A percentile compares a stretch with the other conserved stretches of the same genome.
Evolutionary conservation across 2,797 vertebrate genomes (phyloP).

Genomic region (Moxostoma hubbsi): DNA sequence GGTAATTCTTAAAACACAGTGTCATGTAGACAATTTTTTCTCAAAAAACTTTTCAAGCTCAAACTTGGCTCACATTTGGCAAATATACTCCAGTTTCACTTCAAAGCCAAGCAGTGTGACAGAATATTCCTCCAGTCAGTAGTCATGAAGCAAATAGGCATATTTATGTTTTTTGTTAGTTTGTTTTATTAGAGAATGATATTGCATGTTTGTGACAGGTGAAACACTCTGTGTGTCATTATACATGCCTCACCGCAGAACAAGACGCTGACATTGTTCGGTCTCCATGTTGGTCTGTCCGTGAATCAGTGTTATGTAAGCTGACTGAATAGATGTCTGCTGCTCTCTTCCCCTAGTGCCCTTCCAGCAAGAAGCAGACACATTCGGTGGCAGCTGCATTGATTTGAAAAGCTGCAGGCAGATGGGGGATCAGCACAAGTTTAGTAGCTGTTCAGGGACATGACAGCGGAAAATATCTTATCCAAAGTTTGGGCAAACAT

Average conservation of each 20-base stretch:
- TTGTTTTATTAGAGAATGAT: not conserved
- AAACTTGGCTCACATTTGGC: not conserved
- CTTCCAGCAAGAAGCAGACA: slow-evolving; percentile 33
- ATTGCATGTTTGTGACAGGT: slow-evolving; percentile 3
- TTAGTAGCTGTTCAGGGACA: slow-evolving; percentile 26
- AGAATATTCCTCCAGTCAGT: slow-evolving; percentile 6
- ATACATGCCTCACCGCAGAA: not conserved
- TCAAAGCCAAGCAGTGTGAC: not conserved
- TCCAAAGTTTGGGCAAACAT: not conserved
- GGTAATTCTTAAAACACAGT: not conserved
- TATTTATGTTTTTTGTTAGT: not conserved
- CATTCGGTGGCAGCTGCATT: slow-evolving; percentile 45
- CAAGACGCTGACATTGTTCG: not conserved
- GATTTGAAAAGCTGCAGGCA: slow-evolving; percentile 37
- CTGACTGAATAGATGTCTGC: slow-evolving; percentile 24
- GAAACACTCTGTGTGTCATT: slow-evolving; percentile 23
- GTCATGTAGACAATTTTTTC: not conserved
- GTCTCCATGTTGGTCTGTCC: slow-evolving; percentile 12
- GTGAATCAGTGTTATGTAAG: slow-evolving; percentile 22
- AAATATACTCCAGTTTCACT: not conserved
- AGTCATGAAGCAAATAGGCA: not conserved
- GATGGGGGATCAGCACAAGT: slow-evolving; percentile 8
- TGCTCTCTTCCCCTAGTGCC: slow-evolving; percentile 4
- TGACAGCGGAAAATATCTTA: not conserved
- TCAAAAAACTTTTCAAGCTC: too few species aligned